phyloP scores from a whole-genome alignment of 2,888 invertebrate genomes.

The Tholera decimalis region DNA sequence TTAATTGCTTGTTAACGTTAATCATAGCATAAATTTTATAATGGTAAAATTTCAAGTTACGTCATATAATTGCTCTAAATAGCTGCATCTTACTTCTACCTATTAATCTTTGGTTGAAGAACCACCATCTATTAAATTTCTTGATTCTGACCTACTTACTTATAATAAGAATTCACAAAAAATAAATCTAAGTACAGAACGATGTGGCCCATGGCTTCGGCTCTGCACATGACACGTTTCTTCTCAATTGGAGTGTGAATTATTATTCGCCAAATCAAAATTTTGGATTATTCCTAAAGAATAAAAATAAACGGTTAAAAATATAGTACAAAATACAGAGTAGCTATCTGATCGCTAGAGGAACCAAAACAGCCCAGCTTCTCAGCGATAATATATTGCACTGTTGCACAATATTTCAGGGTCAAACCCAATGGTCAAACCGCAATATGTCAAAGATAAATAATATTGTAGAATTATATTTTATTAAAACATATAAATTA shows the following conservation, averaged over 20 bases:
- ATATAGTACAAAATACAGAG: neutral
- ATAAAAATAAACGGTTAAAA: constrained; percentile 6
- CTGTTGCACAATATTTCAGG: too few species aligned
- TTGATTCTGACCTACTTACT: too few species aligned
- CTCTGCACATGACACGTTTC: constrained; percentile 3
- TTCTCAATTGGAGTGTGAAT: constrained; percentile 39
- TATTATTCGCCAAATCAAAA: constrained; percentile 23
- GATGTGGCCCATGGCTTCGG: neutral
- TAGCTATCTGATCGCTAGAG: neutral
- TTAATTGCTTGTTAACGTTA: too few species aligned
- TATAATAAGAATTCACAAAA: constrained; percentile 3
- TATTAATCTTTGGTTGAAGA: neutral
- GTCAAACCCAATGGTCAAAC: too few species aligned
- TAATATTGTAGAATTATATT: too few species aligned
- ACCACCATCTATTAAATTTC: neutral
- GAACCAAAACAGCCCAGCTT: neutral
- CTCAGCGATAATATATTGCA: too few species aligned
- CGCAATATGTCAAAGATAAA: too few species aligned
- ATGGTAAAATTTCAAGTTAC: too few species aligned
- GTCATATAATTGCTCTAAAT: too few species aligned
- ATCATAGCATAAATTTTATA: too few species aligned
- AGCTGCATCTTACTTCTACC: too few species aligned
- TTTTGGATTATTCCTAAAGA: constrained; percentile 32
- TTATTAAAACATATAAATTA: too few species aligned
- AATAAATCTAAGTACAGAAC: neutral